Base-by-base conservation (phyloP, 2,888 invertebrate species). In the Zhuqinia jingwanae region DNA sequence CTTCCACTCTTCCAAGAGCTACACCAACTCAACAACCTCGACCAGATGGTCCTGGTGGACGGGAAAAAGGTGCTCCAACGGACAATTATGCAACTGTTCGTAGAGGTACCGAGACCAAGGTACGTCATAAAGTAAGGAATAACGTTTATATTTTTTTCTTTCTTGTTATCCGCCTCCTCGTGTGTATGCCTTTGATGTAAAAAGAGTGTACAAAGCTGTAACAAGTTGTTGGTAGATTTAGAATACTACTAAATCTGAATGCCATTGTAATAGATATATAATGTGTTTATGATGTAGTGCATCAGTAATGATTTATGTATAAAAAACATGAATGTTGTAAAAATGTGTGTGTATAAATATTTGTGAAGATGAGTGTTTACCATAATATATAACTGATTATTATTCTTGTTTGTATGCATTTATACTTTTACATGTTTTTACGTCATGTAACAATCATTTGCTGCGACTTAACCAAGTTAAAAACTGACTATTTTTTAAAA, bases 1-100 rank as follows among this genome's bases (percentile, higher is more conserved):
- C 91, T 17, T 91, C 91, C 30, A 91, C 91, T 15, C 87, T 91
- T 6, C 91, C 91, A 70, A 86, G 91, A 53, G 88, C 90, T 70
- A 89, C 88, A 8, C 90, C 88, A 15, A 89, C 87, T 70, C 90
- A 90, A 80, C 88, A 87, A 30, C 88, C 89, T 53, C 80, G 88
- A 68, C 88, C 77, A 56, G 90, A 89, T 22, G 88, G 87, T 6
- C 53, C 81, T 8, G 83, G 73, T 17, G 82, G 79, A 17, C 81
- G 88, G 63, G 89, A 89, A 56, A 88, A 86, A 84, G 85, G 79
- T 45, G 80, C 82, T 68, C 77, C 85, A 53, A 79, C 84, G 45
- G 88, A 87, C 47, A 88, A 83, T 65, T 88, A 89, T 65, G 87
- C 88, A 50, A 88, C 89, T 58, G 85, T 89, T 60, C 85, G 90